Percentiles rank a stretch among this genome's conserved stretches.
Evolutionary conservation across 2,797 vertebrate species (phyloP).

Genomic region (Pseudomugil gertrudae): DNA sequence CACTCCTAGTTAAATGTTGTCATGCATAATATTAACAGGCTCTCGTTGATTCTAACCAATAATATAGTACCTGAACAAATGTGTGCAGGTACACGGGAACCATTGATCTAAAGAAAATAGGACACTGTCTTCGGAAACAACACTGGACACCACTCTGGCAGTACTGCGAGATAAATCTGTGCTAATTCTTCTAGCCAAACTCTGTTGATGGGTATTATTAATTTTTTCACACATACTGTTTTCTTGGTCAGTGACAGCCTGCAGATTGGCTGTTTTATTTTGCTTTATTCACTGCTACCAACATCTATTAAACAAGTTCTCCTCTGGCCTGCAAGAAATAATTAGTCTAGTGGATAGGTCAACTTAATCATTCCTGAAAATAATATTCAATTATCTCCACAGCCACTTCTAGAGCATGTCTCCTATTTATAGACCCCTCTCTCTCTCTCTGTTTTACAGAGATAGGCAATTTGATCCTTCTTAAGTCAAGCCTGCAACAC

Average conservation of each 20-base stretch:
- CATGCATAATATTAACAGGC: not conserved
- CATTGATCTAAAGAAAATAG: constrained; percentile 13
- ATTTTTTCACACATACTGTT: constrained; percentile 55
- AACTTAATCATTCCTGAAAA: constrained; percentile 87
- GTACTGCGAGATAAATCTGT: constrained; percentile 28
- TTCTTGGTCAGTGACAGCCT: constrained; percentile 57
- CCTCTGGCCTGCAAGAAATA: constrained; percentile 79
- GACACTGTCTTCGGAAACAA: constrained; percentile 13
- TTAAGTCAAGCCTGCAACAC: constrained; percentile 70
- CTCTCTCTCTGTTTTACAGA: constrained; percentile 69
- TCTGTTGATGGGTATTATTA: constrained; percentile 53
- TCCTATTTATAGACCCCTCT: constrained; percentile 78
- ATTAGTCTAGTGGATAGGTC: constrained; percentile 85
- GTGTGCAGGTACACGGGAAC: not conserved
- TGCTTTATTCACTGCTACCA: constrained; percentile 73
- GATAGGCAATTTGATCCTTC: constrained; percentile 76
- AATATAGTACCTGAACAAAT: not conserved
- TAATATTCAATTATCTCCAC: constrained; percentile 85
- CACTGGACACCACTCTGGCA: constrained; percentile 28
- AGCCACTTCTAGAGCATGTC: constrained; percentile 77
- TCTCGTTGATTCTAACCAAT: not conserved
- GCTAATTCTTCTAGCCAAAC: constrained; percentile 33
- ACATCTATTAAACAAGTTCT: constrained; percentile 79
- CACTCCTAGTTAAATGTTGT: not conserved
- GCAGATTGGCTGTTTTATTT: constrained; percentile 66